These are phyloP conservation scores for Capromys pilorides DNA, from an alignment of 2,797 vertebrate genomes.

Conservation along the genomic window DNA sequence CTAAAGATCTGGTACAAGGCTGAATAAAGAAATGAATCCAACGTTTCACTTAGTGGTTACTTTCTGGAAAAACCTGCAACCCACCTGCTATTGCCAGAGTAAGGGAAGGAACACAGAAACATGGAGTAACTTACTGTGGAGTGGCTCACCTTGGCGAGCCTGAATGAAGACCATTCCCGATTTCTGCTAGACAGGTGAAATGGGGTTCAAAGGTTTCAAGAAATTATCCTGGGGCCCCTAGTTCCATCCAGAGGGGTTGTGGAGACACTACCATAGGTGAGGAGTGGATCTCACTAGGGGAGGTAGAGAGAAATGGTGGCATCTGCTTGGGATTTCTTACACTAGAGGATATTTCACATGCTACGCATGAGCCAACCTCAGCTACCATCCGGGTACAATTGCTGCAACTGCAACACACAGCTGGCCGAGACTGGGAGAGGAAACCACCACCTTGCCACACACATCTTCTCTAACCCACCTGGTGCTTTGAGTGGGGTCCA, in stretches of 20 bases:
- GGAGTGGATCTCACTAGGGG: not conserved
- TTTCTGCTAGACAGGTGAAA: not conserved
- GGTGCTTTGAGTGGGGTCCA: not conserved
- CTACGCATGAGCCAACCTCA: not conserved
- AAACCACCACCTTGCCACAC: rapidly evolving
- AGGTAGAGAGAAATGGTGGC: not conserved
- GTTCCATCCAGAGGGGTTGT: not conserved
- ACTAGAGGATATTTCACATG: not conserved
- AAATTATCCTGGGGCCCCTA: not conserved
- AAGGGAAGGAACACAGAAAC: not conserved
- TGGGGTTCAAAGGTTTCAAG: not conserved
- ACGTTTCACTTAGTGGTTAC: not conserved
- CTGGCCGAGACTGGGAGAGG: not conserved
- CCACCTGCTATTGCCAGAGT: not conserved
- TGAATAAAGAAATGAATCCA: not conserved
- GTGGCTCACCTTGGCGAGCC: not conserved
- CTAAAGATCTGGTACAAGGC: not conserved
- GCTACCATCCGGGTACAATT: not conserved
- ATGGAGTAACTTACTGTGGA: too few relatives aligned
- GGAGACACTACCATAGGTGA: not conserved
- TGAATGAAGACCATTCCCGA: not conserved
- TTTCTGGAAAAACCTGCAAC: not conserved
- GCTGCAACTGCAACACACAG: not conserved
- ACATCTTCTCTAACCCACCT: not conserved
- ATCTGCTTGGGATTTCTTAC: not conserved